These are phyloP conservation scores for Phenganax subtilis DNA, from an alignment of 92 coral and sea anemone genomes.

Conservation along the genomic window DNA sequence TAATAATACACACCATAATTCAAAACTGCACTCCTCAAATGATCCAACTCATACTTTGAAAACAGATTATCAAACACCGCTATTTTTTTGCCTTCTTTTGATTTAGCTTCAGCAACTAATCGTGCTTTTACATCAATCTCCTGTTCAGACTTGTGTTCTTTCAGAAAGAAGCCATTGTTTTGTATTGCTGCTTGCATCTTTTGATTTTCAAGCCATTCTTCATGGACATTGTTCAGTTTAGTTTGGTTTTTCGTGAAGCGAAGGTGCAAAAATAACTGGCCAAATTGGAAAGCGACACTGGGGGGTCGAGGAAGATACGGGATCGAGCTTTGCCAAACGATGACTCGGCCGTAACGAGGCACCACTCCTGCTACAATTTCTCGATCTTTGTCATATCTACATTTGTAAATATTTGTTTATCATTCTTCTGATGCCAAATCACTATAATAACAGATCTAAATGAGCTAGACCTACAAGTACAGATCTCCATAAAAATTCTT, in stretches of 20 bases:
- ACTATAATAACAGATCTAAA: not conserved
- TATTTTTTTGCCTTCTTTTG: constrained; percentile 65
- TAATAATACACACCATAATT: constrained; percentile 85
- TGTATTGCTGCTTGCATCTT: constrained; percentile 45
- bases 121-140: constrained; percentile 42
- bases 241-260: constrained; percentile 74
- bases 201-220: constrained; percentile 49
- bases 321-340: constrained; percentile 75
- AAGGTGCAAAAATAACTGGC: constrained; percentile 68
- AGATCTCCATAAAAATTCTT: constrained; percentile 92
- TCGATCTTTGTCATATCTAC: constrained; percentile 71
- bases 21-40: constrained; percentile 61
- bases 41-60: constrained; percentile 76
- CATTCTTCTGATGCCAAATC: not conserved
- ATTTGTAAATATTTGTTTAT: not conserved
- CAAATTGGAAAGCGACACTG: constrained; percentile 73
- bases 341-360: constrained; percentile 74
- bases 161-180: constrained; percentile 67
- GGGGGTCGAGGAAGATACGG: constrained; percentile 87
- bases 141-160: constrained; percentile 46
- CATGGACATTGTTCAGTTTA: constrained; percentile 53
- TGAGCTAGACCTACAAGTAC: constrained; percentile 66
- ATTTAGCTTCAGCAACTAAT: constrained; percentile 53
- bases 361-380: constrained; percentile 89
- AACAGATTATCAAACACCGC: constrained; percentile 87